phyloP scores from a whole-genome alignment of 2,888 invertebrate genomes.

The Theodoxus fluviatilis region DNA sequence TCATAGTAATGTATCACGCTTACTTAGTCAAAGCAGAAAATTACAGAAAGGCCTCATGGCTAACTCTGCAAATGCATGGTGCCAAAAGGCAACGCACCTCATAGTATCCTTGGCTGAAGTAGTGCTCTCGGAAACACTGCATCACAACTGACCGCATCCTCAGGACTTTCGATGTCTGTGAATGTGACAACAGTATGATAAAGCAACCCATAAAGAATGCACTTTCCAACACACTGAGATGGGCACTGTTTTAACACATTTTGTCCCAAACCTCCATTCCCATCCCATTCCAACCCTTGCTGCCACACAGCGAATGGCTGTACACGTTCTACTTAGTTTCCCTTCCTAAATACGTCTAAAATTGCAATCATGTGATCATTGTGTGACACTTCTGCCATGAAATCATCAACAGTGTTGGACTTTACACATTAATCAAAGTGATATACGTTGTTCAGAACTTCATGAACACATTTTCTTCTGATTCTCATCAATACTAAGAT shows the following conservation, averaged over 20 bases:
- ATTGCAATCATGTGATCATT: no score
- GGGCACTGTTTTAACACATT: not conserved
- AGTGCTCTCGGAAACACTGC: slow-evolving; percentile 75
- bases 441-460: no score
- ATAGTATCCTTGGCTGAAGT: slow-evolving; percentile 80
- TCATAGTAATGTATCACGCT: not conserved
- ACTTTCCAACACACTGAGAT: not conserved
- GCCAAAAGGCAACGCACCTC: slow-evolving; percentile 69
- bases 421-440: no score
- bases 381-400: no score
- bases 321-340: no score
- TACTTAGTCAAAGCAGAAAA: not conserved
- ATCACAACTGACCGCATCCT: slow-evolving; percentile 82
- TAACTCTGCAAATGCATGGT: not conserved
- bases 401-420: no score
- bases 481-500: no score
- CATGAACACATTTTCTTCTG: no score
- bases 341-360: no score
- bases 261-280: not conserved
- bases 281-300: no score
- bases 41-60: not conserved
- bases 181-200: slow-evolving; percentile 35
- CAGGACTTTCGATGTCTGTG: slow-evolving; percentile 85
- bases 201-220: no score
- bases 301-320: no score